Evolutionary conservation across 2,888 invertebrate genomes (phyloP).

Genomic region (Noctua janthe): DNA sequence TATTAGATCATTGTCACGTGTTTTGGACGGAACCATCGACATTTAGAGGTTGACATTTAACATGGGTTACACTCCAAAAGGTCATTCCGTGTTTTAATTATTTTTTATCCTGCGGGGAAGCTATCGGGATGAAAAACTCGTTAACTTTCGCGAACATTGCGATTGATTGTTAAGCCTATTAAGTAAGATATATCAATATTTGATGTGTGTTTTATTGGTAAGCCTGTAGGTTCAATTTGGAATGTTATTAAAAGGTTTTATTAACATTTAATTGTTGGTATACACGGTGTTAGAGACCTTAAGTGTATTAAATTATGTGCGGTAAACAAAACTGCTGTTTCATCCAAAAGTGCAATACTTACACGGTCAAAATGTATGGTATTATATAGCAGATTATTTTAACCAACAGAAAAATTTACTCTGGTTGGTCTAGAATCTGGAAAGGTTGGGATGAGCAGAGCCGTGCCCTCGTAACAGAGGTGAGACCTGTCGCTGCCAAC

Average conservation of each 20-base stretch:
- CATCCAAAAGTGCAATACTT: not conserved
- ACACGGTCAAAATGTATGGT: not conserved
- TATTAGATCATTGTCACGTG: constrained; percentile 70
- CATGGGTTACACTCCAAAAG: constrained; percentile 56
- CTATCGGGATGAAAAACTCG: constrained; percentile 52
- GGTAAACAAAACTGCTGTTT: not conserved
- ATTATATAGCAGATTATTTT: no score
- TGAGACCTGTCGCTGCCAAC: no score
- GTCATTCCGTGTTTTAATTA: constrained; percentile 63
- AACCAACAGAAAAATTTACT: not conserved
- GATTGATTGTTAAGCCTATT: constrained; percentile 57
- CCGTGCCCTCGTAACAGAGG: no score
- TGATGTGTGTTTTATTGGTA: constrained; percentile 2
- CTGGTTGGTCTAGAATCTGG: not conserved
- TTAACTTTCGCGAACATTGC: constrained; percentile 48
- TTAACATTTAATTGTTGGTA: not conserved
- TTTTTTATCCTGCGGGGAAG: constrained; percentile 59
- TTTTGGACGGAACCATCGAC: constrained; percentile 60
- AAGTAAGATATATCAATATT: constrained; percentile 44
- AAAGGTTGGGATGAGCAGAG: no score
- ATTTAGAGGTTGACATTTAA: constrained; percentile 63
- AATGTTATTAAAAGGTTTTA: not conserved
- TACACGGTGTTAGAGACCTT: not conserved
- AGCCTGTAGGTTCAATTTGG: not conserved
- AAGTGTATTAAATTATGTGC: not conserved